Conservation (phyloP, 2,888 invertebrate species). For the Linnaemya vulpina region DNA sequence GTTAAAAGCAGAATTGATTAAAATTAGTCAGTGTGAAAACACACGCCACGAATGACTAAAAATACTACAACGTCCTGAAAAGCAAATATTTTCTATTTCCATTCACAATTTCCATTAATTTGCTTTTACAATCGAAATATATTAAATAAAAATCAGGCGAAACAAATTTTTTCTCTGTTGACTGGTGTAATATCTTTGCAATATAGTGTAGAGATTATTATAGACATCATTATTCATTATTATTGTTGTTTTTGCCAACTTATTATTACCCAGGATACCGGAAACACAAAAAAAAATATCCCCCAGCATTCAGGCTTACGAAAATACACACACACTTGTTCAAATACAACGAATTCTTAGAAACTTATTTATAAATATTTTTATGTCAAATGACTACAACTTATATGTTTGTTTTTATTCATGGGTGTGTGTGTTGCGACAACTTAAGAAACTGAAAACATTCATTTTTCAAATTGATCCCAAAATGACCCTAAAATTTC, state of each 20-base stretch:
- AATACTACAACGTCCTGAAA: too few relatives aligned
- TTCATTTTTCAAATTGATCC: conserved; percentile 71
- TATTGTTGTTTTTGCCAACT: conserved; percentile 8
- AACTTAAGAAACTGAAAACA: conserved; percentile 40
- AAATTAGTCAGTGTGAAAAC: too few relatives aligned
- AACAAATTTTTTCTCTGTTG: too few relatives aligned
- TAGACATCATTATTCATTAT: conserved; percentile 11
- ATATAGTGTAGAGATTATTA: conserved; percentile 17
- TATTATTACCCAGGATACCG: background rate
- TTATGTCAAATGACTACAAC: conserved; percentile 9
- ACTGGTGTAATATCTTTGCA: conserved; percentile 5
- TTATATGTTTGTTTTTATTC: conserved; percentile 12
- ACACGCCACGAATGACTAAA: too few relatives aligned
- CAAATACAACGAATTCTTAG: background rate
- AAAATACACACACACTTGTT: background rate
- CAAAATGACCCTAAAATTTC: conserved; percentile 69
- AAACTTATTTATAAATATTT: background rate
- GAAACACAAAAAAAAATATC: background rate
- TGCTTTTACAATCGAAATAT: too few relatives aligned
- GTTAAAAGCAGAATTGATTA: too few relatives aligned
- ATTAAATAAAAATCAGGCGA: too few relatives aligned
- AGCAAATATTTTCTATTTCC: too few relatives aligned
- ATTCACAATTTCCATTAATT: too few relatives aligned
- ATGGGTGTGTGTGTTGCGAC: background rate
- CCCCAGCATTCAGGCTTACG: background rate